Conservation (phyloP, 2,888 invertebrate genomes). For the Sceliomorpha sp. region DNA sequence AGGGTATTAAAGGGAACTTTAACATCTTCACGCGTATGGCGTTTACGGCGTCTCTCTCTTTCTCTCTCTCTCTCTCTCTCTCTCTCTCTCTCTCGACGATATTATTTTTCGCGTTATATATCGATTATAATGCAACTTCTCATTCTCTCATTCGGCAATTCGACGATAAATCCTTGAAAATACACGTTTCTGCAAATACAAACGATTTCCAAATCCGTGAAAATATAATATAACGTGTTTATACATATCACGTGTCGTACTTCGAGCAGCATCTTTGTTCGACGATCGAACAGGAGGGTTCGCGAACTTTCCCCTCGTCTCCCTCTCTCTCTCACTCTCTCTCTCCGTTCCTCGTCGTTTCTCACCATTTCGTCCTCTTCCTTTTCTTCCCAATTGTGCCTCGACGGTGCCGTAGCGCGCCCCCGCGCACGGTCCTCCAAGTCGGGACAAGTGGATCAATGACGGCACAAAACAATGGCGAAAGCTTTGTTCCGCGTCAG, state of each 20-base stretch:
- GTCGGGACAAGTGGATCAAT: constrained; percentile 77
- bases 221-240: too few relatives aligned
- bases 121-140: too few relatives aligned
- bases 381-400: constrained; percentile 69
- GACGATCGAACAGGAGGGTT: constrained; percentile 35
- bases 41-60: not conserved
- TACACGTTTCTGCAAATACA: too few relatives aligned
- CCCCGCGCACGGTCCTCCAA: constrained; percentile 67
- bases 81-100: too few relatives aligned
- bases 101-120: too few relatives aligned
- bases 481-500: constrained; percentile 70
- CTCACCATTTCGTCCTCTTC: constrained; percentile 34
- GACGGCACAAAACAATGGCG: constrained; percentile 78
- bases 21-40: constrained; percentile 1
- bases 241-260: too few relatives aligned
- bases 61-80: too few relatives aligned
- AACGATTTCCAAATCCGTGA: too few relatives aligned
- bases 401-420: too few relatives aligned
- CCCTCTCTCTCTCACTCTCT: constrained; percentile 22
- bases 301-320: constrained; percentile 47
- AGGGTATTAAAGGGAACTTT: too few relatives aligned
- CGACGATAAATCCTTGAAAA: too few relatives aligned
- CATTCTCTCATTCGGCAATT: too few relatives aligned
- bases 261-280: constrained; percentile 31
- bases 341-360: constrained; percentile 24